phyloP scores from a whole-genome alignment of 2,888 invertebrate species.

The Mactromeris polynyma region DNA sequence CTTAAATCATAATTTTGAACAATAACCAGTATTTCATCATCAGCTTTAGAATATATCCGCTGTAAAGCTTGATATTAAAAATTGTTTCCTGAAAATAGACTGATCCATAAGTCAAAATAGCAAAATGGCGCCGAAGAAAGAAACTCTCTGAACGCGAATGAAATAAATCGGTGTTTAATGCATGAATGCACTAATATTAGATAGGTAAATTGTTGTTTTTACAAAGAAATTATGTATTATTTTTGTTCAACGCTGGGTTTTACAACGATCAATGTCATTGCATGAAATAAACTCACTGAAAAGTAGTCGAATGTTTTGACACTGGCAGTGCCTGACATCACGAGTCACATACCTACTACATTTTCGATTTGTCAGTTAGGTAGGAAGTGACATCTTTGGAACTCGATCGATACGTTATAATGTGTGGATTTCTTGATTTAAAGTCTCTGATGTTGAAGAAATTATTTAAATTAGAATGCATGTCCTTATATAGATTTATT shows the following conservation, averaged over 20 bases:
- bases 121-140: conserved; percentile 66
- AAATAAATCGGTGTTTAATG: conserved; percentile 7
- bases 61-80: neutral
- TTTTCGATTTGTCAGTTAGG: neutral
- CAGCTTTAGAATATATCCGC: neutral
- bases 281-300: neutral
- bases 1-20: too few species aligned
- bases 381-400: neutral
- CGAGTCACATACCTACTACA: neutral
- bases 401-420: neutral
- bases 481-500: too few species aligned
- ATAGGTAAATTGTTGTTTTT: neutral
- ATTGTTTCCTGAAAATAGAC: conserved; percentile 22
- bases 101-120: conserved; percentile 40
- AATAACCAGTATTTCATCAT: too few species aligned
- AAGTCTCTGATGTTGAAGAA: too few species aligned
- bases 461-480: too few species aligned
- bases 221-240: neutral
- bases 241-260: neutral
- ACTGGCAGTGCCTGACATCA: neutral
- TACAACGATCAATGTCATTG: neutral
- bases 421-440: neutral
- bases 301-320: neutral
- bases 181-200: neutral
- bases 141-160: neutral